Conservation (phyloP, 2,113 vertebrate genomes). For the Platysteira castanea region DNA sequence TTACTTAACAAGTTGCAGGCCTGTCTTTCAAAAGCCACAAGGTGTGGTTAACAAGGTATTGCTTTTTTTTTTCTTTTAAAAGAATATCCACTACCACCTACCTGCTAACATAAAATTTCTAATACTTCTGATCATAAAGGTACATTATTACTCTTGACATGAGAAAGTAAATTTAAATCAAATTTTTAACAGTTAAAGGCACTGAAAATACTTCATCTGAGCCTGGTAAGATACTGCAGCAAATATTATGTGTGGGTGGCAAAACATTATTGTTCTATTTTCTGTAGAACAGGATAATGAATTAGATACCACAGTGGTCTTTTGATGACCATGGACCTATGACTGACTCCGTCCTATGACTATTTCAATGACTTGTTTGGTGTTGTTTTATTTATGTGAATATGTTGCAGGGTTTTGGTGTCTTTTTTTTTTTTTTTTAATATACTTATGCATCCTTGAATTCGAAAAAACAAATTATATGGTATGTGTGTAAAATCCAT, state of each 20-base stretch:
- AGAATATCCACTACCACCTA: background rate
- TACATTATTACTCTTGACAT: background rate
- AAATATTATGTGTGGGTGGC: background rate
- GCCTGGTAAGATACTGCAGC: background rate
- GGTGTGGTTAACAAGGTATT: too few relatives aligned
- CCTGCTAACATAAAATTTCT: background rate
- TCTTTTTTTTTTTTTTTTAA: background rate
- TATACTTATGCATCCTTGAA: background rate
- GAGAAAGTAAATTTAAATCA: background rate
- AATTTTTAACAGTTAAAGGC: background rate
- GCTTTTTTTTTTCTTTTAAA: background rate
- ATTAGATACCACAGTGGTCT: background rate
- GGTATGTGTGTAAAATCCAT: background rate
- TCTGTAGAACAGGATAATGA: background rate
- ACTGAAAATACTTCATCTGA: background rate
- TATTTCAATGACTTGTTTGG: background rate
- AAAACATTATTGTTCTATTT: background rate
- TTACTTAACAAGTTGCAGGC: background rate
- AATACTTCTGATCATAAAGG: background rate
- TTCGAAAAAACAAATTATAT: fast-evolving
- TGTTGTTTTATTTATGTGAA: background rate
- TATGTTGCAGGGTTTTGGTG: fast-evolving
- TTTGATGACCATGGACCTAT: background rate
- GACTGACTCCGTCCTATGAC: background rate
- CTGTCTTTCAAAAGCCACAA: background rate